Evolutionary conservation across 2,888 invertebrate genomes (phyloP), one percentile per base, ranked within the genome.

Genomic region (Dinocampus coccinellae): DNA sequence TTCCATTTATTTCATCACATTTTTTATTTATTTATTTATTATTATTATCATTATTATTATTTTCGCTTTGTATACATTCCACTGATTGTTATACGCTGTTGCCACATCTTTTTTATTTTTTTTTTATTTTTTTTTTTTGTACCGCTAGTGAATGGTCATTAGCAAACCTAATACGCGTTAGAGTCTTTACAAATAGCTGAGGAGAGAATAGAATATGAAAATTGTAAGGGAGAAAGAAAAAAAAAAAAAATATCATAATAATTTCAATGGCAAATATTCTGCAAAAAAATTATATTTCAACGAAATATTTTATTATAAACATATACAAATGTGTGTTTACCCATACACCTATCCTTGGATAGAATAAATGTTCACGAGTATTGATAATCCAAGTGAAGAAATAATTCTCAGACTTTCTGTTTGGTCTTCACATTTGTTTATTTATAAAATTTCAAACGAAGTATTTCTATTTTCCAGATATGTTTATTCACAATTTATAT

Each of bases 111-210:
- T n/a, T n/a, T n/a, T n/a, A n/a, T n/a, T n/a, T n/a, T n/a, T n/a
- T n/a, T n/a, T n/a, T n/a, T n/a, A n/a, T n/a, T n/a, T n/a, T n/a
- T n/a, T n/a, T n/a, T n/a, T 47, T 47, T 47, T 47, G 47, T 47
- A 47, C 47, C 47, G 47, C 47, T 47, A 47, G 16, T 47, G 16
- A 16, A 47, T 16, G 47, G 47, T 47, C 47, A 47, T 47, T 47
- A 47, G 47, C 47, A 16, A 47, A 47, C 47, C 47, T 47, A 47
- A 47, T 47, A 39, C 13, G 47, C 16, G 47, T 47, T 47, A 69
- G 24, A 70, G 29, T 24, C 11, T 22, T 55, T 24, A 58, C 26
- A 62, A 69, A 69, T 24, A n/a, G 47, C 22, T 22, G 55, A 13
- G 42, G 34, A 53, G 36, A 47, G 16, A 47, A 47, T 47, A 16